Evolutionary conservation across 23 tunicate species (phyloP), one percentile per base, ranked within the genome.

Genomic region (Trididemnum miniatum): DNA sequence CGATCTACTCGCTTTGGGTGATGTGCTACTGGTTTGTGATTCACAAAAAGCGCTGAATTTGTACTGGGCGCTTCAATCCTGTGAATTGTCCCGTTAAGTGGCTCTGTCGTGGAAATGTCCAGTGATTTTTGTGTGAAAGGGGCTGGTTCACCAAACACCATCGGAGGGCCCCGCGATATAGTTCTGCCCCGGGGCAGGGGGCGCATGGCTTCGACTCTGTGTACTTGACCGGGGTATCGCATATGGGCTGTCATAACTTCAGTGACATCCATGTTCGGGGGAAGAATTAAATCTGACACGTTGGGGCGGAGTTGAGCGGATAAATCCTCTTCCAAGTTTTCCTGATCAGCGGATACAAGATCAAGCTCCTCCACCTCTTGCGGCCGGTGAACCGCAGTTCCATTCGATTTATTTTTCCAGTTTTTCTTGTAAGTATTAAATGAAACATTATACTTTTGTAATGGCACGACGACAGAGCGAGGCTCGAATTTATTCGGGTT

Each of bases 241-340:
- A 85, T 85, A 54, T 85, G 83, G 20, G 83, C 89, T 0, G 89
- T 85, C 89, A 85, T 85, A 2, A 85, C 89, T 26, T 85, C 89
- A 1, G 80, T 1, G n/a, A 25, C 65, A 15, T 77, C 83, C 89
- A 85, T 85, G 51, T 50, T 65, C 12, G 89, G 89, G 1, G 89
- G 89, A 32, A 85, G 83, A 33, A 77, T n/a, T 1, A 85, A 83
- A n/a, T 85, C 89, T 0, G 89, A 77, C 2, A 74, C 81, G 29
- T 57, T 74, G 33, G 65, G 28, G 20, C 49, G 83, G 28, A 65
- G 39, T 12, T 22, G 35, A n/a, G 22, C 37, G 20, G 22, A 44
- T 26, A 12, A 24, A 15, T 32, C 65, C n/a, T 32, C 50, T 34
- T 82, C 52, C 62, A 26, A 3, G n/a, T n/a, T 31, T 22, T 26